These are phyloP conservation scores for Poecilia latipinna DNA, from an alignment of 2,113 vertebrate species.

Conservation along the genomic window DNA sequence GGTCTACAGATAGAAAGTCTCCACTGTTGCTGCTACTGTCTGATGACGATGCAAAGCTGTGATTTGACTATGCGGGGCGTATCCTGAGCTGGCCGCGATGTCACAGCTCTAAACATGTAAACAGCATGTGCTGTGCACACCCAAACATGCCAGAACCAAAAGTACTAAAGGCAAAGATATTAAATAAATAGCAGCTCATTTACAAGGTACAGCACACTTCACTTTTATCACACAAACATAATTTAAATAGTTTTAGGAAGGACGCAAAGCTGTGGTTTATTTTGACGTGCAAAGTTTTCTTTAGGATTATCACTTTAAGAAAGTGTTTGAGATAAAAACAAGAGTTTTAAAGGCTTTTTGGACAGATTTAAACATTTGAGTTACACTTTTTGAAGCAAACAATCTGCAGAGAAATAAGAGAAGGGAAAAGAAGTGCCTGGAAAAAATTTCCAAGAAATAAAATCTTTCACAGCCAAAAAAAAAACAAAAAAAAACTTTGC, in stretches of 20 bases:
- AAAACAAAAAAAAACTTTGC: background rate
- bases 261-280: background rate
- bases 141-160: background rate
- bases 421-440: too few relatives aligned
- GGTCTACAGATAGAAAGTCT: background rate
- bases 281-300: background rate
- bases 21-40: constrained; percentile 17
- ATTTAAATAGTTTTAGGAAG: background rate
- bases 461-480: background rate
- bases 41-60: constrained; percentile 56
- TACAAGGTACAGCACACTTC: background rate
- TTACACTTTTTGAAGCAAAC: too few relatives aligned
- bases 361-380: background rate
- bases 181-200: background rate
- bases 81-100: background rate
- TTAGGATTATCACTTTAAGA: background rate
- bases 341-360: background rate
- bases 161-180: background rate
- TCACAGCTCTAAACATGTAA: background rate
- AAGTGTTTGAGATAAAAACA: background rate
- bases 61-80: constrained; percentile 45
- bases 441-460: too few relatives aligned
- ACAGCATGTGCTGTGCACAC: background rate
- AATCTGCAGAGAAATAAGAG: too few relatives aligned
- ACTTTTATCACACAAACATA: background rate